Base-by-base conservation (phyloP, 2,797 vertebrate genomes). In the Cirrhinus mrigala region DNA sequence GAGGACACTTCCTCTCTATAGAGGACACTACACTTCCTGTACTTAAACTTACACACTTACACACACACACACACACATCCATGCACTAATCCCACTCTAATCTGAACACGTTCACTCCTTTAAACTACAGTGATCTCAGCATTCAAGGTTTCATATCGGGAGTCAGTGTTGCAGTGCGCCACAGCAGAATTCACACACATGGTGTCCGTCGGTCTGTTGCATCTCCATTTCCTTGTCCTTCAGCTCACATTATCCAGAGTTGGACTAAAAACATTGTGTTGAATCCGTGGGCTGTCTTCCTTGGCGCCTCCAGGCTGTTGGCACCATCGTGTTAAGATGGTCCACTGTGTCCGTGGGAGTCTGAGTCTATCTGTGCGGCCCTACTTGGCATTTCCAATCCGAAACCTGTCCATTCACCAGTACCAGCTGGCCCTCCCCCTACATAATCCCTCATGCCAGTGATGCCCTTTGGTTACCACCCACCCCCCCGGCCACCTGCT, bases 341-440 rank as follows among this genome's bases (percentile, higher is more conserved):
- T 85, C 66, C 76, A 56, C 54, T 77, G 64, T 81, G 66, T 85
- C 74, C 52, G 87, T 78, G 81, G 87, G 87, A 71, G 73, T 82
- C 74, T 56, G 79, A 78, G 66, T 79, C 83, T 88, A 70, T 88
- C 56, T 74, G 56, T 20, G 8, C 50, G 54, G 20, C 68, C 52
- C 74, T 69, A 70, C 82, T 81, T 88, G 77, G 77, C 82, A 58
- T 71, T 68, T 79, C 46, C 22, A 70, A 15, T 37, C 50, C 74
- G 50, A 90, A 86, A 89, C 66, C 56, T 78, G 82, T 60, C 79
- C 85, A 79, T 85, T 89, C 83, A 81, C 20, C 79, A 58, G 70
- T 64, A 89, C 89, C 88, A 89, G 90, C 88, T 91, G 87, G 88
- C 52, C 54, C 40, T 81, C 52, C 83, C 48, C 79, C 81, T 86